These are phyloP conservation scores for Thymelicus acteon DNA, from an alignment of 2,888 invertebrate genomes.

Conservation along the genomic window DNA sequence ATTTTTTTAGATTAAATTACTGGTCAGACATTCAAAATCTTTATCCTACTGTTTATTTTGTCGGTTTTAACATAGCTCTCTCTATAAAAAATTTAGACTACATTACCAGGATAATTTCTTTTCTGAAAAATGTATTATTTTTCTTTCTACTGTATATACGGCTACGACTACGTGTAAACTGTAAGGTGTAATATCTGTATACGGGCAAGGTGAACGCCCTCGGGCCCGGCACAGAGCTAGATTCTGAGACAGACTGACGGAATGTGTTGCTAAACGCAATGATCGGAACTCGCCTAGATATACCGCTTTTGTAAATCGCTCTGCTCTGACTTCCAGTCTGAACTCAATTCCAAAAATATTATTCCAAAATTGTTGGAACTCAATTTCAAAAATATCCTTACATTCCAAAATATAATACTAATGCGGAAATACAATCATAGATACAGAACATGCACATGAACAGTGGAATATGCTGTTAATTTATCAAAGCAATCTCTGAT, in stretches of 20 bases:
- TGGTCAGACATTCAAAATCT: too few relatives aligned
- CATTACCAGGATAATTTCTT: not conserved
- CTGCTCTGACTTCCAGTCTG: constrained; percentile 10
- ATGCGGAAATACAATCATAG: too few relatives aligned
- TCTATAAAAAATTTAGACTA: too few relatives aligned
- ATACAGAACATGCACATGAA: too few relatives aligned
- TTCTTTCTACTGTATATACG: not conserved
- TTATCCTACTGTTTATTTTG: too few relatives aligned
- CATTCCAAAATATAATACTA: too few relatives aligned
- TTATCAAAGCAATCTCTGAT: too few relatives aligned
- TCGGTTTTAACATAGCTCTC: too few relatives aligned
- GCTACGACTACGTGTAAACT: constrained; percentile 15
- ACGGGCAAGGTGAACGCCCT: constrained; percentile 66
- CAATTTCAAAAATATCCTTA: too few relatives aligned
- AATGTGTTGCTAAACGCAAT: constrained; percentile 80
- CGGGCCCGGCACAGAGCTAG: constrained; percentile 55
- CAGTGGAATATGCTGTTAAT: too few relatives aligned
- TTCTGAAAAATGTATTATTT: constrained; percentile 20
- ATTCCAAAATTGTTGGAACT: too few relatives aligned
- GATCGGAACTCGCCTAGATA: constrained; percentile 65
- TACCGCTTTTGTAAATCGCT: constrained; percentile 16
- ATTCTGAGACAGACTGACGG: constrained; percentile 68
- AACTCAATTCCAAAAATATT: not conserved
- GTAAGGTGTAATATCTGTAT: constrained; percentile 16
- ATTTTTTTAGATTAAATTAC: too few relatives aligned